Base-by-base conservation (phyloP, 2,888 invertebrate genomes). In the Thelaira solivaga region DNA sequence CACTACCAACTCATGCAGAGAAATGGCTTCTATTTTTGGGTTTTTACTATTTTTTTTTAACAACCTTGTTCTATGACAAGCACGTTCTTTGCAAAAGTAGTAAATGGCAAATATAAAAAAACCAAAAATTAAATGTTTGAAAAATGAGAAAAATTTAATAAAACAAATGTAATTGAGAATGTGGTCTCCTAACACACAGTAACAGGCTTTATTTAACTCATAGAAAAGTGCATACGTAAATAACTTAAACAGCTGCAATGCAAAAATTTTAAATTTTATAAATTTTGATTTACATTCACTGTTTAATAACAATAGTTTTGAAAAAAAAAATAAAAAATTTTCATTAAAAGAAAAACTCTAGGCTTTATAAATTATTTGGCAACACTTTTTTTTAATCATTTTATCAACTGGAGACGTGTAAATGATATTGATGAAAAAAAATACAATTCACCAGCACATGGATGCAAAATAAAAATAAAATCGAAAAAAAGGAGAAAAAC, bases 321-420 rank as follows among this genome's bases (percentile, higher is more conserved):
- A n/a, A n/a, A n/a, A n/a, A n/a, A n/a, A n/a, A n/a, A n/a, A n/a
- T n/a, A n/a, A n/a, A n/a, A n/a, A n/a, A n/a, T n/a, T n/a, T n/a
- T n/a, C n/a, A n/a, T n/a, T n/a, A n/a, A n/a, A n/a, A n/a, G n/a
- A n/a, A n/a, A n/a, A n/a, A n/a, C n/a, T n/a, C n/a, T n/a, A n/a
- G n/a, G n/a, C n/a, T 61, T 65, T 31, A 34, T 29, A 10, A 31
- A 16, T 51, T 31, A 41, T 29, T 29, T 8, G 11, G n/a, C n/a
- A n/a, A n/a, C 20, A 20, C 22, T 11, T 51, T 51, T 22, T 57
- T 11, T 45, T n/a, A 43, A 45, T 34, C 45, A 45, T 11, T 20
- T 11, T 18, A 36, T 18, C n/a, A 71, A 51, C 34, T 61, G 51
- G n/a, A 62, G 62, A 64, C 45, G 47, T 64, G 55, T 41, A 36